Evolutionary conservation across 2,797 vertebrate genomes (phyloP), one percentile per base, ranked within the genome.

Genomic region (Stomatorhinus walkeri): DNA sequence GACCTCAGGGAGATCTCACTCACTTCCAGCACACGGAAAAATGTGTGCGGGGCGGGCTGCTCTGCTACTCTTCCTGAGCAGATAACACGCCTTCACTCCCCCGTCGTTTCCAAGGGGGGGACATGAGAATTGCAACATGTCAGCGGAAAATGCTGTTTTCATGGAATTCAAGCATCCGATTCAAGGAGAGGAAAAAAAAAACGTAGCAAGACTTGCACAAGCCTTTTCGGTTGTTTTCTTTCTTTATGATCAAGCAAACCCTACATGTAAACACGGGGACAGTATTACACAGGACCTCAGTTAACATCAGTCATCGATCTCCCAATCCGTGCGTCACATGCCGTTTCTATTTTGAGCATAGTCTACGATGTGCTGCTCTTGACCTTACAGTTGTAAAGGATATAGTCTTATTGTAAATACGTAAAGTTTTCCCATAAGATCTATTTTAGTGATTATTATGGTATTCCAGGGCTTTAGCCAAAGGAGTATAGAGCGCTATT

Each of bases 371-470:
- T 93, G 93, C 94, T 96, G 96, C 96, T 97, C 95, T 93, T 94
- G 91, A 90, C 93, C 91, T 92, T 91, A 92, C 92, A 93, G 94
- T 93, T 94, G 94, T 91, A 94, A 90, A 68, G 19, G 28, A 93
- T 93, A 89, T 68, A 52, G 92, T 93, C 89, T 91, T 89, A 51
- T 91, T 91, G 91, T 94, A 93, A 93, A 92, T 93, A 91, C 91
- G 90, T 91, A 90, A 91, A 94, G 95, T 95, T 90, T 93, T 92
- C 93, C 89, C 89, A 93, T 91, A 92, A 92, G 94, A 94, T 96
- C 94, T 96, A 94, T 97, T 97, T 97, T 96, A 94, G 96, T 93
- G 94, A 95, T 94, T 94, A 93, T 94, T 95, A 94, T 94, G 93
- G 93, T 91, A 92, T 95, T 94, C 94, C 89, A 93, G 90, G 94